These are phyloP conservation scores for Cryptotermes secundus DNA, from an alignment of 1,140 invertebrate species.

Conservation along the genomic window DNA sequence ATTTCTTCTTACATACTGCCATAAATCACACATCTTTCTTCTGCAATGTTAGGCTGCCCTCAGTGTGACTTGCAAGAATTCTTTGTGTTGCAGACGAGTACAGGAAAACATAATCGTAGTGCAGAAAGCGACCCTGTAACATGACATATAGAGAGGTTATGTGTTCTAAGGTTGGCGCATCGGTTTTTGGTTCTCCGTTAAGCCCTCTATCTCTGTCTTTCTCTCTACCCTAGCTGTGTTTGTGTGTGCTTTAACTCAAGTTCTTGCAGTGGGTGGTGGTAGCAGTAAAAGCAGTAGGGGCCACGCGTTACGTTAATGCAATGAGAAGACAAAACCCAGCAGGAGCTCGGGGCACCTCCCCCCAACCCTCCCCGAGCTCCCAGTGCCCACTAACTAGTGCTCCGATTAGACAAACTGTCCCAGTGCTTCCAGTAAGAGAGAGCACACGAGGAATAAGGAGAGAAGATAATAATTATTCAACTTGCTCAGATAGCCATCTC, in stretches of 20 bases:
- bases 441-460: neutral
- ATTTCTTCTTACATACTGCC: neutral
- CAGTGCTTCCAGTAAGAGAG: neutral
- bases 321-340: slow-evolving; percentile 8
- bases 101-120: neutral
- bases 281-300: slow-evolving; percentile 6
- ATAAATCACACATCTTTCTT: neutral
- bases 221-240: too few relatives aligned
- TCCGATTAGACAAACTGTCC: slow-evolving; percentile 18
- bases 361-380: neutral
- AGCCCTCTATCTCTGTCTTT: neutral
- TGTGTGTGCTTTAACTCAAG: slow-evolving; percentile 11
- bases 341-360: neutral
- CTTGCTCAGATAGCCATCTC: slow-evolving; percentile 18
- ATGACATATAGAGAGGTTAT: slow-evolving; percentile 20
- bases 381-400: neutral
- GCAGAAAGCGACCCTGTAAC: neutral
- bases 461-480: neutral
- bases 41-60: neutral
- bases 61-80: neutral
- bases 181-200: slow-evolving; percentile 1
- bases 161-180: neutral
- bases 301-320: neutral
- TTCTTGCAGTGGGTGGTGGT: slow-evolving; percentile 8
- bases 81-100: neutral